Evolutionary conservation across 2,113 vertebrate species (phyloP).

Genomic region (Protobothrops flavoviridis): DNA sequence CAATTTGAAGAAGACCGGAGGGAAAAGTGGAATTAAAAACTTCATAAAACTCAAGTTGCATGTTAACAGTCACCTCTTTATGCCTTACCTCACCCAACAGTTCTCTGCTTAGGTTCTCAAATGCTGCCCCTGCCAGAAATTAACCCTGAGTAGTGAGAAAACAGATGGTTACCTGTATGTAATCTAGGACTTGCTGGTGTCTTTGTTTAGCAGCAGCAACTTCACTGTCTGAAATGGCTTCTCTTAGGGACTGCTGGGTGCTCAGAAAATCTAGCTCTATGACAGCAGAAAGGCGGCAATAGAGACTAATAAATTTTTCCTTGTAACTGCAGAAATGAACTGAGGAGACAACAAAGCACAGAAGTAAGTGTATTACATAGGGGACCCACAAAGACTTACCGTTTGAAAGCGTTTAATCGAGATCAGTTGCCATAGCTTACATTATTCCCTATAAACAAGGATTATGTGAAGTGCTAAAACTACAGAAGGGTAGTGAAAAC

Average conservation of each 20-base stretch:
- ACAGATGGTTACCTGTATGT: constrained; percentile 85
- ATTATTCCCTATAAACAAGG: background rate
- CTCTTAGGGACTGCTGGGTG: constrained; percentile 93
- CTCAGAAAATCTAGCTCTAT: constrained; percentile 94
- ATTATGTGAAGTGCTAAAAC: background rate
- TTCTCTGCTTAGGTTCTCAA: constrained; percentile 68
- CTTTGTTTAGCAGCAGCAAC: constrained; percentile 88
- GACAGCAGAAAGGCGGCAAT: constrained; percentile 95
- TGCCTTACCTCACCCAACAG: constrained; percentile 64
- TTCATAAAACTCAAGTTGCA: constrained; percentile 67
- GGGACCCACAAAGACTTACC: constrained; percentile 63
- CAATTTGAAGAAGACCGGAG: background rate
- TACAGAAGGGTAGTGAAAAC: background rate
- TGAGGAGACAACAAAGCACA: constrained; percentile 75
- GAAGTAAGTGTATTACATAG: constrained; percentile 67
- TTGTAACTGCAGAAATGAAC: constrained; percentile 96
- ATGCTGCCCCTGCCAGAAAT: constrained; percentile 61
- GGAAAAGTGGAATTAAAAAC: constrained; percentile 43
- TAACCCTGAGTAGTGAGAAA: constrained; percentile 57
- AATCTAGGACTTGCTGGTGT: constrained; percentile 91
- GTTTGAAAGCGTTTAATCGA: background rate
- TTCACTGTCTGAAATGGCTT: constrained; percentile 93
- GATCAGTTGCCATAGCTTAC: background rate
- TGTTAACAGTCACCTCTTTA: constrained; percentile 66
- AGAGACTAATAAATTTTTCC: constrained; percentile 94